Evolutionary conservation across 1,140 invertebrate genomes (phyloP), one percentile per base, ranked within the genome.

Genomic region (Bilobella aurantiaca): DNA sequence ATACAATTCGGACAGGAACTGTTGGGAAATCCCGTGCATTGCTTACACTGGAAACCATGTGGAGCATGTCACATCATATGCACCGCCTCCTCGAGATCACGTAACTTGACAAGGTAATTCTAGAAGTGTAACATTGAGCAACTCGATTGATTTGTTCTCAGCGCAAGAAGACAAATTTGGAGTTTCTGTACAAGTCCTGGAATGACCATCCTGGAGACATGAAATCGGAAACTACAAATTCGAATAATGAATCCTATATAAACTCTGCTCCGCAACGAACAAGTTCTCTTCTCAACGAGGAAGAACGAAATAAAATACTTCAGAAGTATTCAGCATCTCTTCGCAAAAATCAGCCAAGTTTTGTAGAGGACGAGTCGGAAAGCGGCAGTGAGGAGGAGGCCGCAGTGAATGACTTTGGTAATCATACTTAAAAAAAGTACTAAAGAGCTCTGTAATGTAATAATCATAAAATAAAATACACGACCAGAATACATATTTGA

Each of bases 1-100:
- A 21, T 73, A 60, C 59, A 64, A 68, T 80, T 93, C 98, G 78
- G 94, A 98, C 73, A 93, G 96, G 57, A 95, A 94, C 21, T 96
- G 99, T 78, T 99, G 95, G 91, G 93, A 98, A 77, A 82, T 98
- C 14, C 91, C 90, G 76, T 97, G 94, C 79, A 93, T 99, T 1
- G 96, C 96, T 0, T 99, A 99, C 77, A 96, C 95, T 18, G 96
- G 96, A 0, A 99, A 99, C 78, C 99, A 99, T 76, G 98, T 99
- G 91, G 80, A 89, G 21, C 56, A 34, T 12, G 49, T 53, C 49
- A 53, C 49, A 5, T 53, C 49, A 12, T 23, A 53, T 23, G 8
- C 3, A 16, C 49, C 49, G 5, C 49, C 49, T 5, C 49, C 49
- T 14, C 49, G 49, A 23, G 25, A 53, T 23, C 49, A 23, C 8